These are phyloP conservation scores for Dasypolia templi DNA, from an alignment of 2,888 invertebrate species.

Conservation along the genomic window DNA sequence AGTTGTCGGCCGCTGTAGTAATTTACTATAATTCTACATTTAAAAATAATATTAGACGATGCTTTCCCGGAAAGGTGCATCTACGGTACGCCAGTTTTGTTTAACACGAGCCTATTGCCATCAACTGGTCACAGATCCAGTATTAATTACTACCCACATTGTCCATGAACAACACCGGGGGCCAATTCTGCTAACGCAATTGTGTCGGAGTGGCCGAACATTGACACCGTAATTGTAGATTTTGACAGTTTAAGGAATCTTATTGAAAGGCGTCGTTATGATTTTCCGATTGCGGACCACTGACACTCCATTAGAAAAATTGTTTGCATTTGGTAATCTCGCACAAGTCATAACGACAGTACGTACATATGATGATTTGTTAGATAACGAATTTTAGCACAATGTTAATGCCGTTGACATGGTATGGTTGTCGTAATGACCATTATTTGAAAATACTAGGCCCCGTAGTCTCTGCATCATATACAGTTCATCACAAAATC, in stretches of 20 bases:
- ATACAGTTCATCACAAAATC: background rate
- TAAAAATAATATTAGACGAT: too few species aligned
- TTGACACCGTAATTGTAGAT: background rate
- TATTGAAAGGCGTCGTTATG: background rate
- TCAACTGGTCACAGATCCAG: background rate
- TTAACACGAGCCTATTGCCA: background rate
- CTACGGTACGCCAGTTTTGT: too few species aligned
- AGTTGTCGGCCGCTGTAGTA: too few species aligned
- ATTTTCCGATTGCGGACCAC: background rate
- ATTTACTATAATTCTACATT: too few species aligned
- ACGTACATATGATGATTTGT: too few species aligned
- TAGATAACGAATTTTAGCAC: background rate
- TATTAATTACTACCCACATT: background rate
- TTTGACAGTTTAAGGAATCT: background rate
- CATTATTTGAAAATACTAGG: background rate
- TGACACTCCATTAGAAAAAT: background rate
- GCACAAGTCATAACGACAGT: too few species aligned
- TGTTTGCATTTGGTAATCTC: too few species aligned
- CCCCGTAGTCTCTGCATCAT: too few species aligned
- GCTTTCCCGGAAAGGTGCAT: too few species aligned
- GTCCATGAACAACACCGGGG: background rate
- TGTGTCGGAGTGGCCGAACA: background rate
- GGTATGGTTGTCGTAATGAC: background rate
- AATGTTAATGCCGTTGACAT: background rate
- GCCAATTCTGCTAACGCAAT: background rate